Percentiles rank a stretch among this genome's conserved stretches.
Conservation (phyloP, 2,113 vertebrate species). For the Apodemus speciosus region DNA sequence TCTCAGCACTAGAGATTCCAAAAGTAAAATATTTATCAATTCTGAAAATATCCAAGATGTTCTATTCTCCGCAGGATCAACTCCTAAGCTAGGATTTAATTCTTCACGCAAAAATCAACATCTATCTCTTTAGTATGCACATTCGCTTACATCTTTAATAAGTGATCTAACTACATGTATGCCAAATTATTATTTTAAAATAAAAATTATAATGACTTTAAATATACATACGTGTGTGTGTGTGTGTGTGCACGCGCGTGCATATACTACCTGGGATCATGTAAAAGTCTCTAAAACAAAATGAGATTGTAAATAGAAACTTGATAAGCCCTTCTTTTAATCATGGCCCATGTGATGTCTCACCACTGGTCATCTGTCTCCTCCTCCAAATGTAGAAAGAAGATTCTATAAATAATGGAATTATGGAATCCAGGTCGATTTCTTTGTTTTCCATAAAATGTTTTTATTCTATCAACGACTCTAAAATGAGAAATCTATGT, state of each 20-base stretch:
- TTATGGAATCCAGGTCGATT: not conserved
- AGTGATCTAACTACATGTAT: not conserved
- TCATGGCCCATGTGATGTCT: not conserved
- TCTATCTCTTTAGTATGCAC: not conserved
- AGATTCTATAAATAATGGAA: not conserved
- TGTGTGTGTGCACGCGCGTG: too few relatives aligned
- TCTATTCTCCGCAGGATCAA: not conserved
- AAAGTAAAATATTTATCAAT: not conserved
- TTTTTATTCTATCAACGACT: not conserved
- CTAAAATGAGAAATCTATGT: not conserved
- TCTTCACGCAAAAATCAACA: not conserved
- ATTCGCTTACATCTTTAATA: not conserved
- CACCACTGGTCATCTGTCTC: not conserved
- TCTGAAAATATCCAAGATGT: not conserved
- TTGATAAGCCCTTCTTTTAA: not conserved
- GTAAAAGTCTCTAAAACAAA: not conserved
- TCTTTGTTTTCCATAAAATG: not conserved
- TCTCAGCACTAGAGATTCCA: not conserved
- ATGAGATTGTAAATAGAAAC: not conserved
- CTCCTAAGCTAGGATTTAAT: not conserved
- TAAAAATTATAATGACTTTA: not conserved
- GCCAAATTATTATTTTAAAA: not conserved
- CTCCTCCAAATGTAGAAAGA: not conserved
- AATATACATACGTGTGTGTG: too few relatives aligned
- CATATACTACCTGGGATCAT: not conserved